phyloP scores from a whole-genome alignment of 2,888 invertebrate genomes.

The Blastobasis lacticolella region DNA sequence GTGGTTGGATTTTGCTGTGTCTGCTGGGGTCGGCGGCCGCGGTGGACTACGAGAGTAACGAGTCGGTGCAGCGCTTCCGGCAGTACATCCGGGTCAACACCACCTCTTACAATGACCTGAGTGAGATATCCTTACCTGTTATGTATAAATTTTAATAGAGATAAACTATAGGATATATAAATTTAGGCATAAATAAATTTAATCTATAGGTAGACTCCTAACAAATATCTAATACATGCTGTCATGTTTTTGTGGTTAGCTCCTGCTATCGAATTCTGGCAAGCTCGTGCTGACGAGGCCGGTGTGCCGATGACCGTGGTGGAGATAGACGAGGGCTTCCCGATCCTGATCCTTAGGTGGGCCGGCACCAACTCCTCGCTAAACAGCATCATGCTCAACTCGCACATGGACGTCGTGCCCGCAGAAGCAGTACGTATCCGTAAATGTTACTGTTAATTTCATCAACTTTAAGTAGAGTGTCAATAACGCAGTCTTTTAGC shows the following conservation, averaged over 20 bases:
- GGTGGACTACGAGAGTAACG: slow-evolving; percentile 18
- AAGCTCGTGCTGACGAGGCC: slow-evolving; percentile 77
- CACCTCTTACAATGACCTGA: slow-evolving; percentile 29
- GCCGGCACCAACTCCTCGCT: slow-evolving; percentile 79
- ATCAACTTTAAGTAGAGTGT: too few relatives aligned
- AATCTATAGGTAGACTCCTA: too few relatives aligned
- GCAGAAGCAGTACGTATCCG: slow-evolving; percentile 68
- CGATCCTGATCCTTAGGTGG: slow-evolving; percentile 84
- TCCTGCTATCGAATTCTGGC: slow-evolving; percentile 80
- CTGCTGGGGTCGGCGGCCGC: slow-evolving; percentile 5
- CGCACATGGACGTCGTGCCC: slow-evolving; percentile 96
- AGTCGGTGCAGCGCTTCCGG: slow-evolving; percentile 26
- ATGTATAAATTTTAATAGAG: too few relatives aligned
- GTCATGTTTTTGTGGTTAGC: slow-evolving; percentile 41
- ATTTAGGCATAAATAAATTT: too few relatives aligned
- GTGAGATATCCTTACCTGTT: slow-evolving; percentile 20
- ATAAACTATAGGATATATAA: too few relatives aligned
- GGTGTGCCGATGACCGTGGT: slow-evolving; percentile 74
- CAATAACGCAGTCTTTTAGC: too few relatives aligned
- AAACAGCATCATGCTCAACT: slow-evolving; percentile 85
- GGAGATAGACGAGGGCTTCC: slow-evolving; percentile 68
- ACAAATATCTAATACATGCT: too few relatives aligned
- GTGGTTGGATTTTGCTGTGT: too few relatives aligned
- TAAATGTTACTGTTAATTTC: too few relatives aligned
- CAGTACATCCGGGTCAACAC: slow-evolving; percentile 36